Conservation (phyloP, 2,888 invertebrate species). For the Eupithecia subfuscata region DNA sequence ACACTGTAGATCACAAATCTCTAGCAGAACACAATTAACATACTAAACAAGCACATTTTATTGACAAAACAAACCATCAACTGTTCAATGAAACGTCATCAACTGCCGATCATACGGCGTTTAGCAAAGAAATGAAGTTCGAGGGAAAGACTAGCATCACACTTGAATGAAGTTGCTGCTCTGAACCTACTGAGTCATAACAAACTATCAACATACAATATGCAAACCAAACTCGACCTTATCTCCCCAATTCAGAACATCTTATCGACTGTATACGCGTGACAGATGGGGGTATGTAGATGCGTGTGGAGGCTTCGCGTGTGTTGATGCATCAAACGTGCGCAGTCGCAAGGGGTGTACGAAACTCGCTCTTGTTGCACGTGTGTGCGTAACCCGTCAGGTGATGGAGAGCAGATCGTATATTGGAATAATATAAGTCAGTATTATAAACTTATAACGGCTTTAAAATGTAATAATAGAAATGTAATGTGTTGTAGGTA, state of each 20-base stretch:
- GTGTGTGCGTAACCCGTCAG: constrained; percentile 48
- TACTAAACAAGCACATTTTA: constrained; percentile 54
- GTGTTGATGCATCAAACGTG: constrained; percentile 53
- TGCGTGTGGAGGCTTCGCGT: constrained; percentile 33
- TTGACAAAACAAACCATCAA: constrained; percentile 74
- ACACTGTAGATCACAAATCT: constrained; percentile 38
- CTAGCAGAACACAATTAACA: constrained; percentile 51
- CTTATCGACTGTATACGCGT: constrained; percentile 34
- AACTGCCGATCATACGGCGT: constrained; percentile 69
- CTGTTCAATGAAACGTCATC: constrained; percentile 72
- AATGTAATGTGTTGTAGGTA: too few relatives aligned
- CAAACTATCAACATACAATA: neutral
- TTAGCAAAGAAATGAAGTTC: constrained; percentile 71
- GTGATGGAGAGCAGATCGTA: constrained; percentile 4
- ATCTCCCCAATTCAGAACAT: constrained; percentile 3
- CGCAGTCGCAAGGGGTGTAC: constrained; percentile 55
- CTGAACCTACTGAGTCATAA: constrained; percentile 36
- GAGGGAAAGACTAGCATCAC: constrained; percentile 51
- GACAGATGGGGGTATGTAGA: constrained; percentile 27
- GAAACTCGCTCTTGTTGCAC: constrained; percentile 43
- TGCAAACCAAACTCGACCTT: constrained; percentile 16
- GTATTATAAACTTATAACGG: neutral
- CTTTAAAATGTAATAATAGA: neutral
- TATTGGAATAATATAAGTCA: neutral
- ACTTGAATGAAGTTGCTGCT: constrained; percentile 73